These are phyloP conservation scores for Netelia virgata DNA, from an alignment of 2,888 invertebrate species.

Conservation along the genomic window DNA sequence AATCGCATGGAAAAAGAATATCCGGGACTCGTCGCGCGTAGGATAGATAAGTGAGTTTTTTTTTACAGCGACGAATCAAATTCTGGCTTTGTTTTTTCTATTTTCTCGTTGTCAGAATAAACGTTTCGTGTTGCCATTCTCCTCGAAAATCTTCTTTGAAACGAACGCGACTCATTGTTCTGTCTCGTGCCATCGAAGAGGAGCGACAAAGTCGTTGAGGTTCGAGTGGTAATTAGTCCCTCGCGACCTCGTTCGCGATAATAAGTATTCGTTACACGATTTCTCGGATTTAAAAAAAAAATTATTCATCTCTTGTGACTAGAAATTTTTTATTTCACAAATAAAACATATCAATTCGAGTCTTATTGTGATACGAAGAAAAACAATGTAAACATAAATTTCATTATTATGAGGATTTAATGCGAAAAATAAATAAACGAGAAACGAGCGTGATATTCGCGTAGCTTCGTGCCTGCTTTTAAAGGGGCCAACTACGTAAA, in stretches of 20 bases:
- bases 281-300: no score
- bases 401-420: no score
- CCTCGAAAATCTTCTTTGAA: constrained; percentile 5
- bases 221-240: constrained; percentile 41
- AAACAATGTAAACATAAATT: no score
- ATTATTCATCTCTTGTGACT: no score
- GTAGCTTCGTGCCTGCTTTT: not conserved
- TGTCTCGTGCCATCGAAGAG: constrained; percentile 12
- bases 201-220: constrained; percentile 29
- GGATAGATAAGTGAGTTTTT: not conserved
- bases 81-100: not conserved
- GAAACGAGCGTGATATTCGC: no score
- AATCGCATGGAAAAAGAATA: not conserved
- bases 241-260: constrained; percentile 51
- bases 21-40: not conserved
- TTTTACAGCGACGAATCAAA: not conserved
- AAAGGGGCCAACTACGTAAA: constrained; percentile 45
- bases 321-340: no score
- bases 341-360: no score
- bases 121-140: not conserved
- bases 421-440: no score
- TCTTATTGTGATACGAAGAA: no score
- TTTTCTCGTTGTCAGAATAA: not conserved
- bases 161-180: constrained; percentile 17
- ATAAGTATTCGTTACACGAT: constrained; percentile 27